A percentile compares a stretch with the other conserved stretches of the same genome.
phyloP scores from a whole-genome alignment of 1,140 invertebrate genomes.

The Caenorhabditis brenneri region DNA sequence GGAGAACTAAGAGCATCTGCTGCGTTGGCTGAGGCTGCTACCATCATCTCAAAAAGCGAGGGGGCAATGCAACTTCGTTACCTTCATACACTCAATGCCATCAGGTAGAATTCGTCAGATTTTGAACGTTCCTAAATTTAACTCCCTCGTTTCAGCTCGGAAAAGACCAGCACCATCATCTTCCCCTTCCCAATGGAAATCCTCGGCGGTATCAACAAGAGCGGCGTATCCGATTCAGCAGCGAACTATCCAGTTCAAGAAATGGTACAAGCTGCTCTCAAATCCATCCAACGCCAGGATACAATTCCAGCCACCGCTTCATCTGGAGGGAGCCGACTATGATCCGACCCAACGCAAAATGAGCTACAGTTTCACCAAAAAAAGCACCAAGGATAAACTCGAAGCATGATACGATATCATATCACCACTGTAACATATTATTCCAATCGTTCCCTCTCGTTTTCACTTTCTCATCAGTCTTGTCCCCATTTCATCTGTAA shows the following conservation, averaged over 20 bases:
- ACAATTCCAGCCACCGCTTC: slow-evolving; percentile 13
- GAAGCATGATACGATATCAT: neutral
- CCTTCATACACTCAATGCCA: slow-evolving; percentile 71
- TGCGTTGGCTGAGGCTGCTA: slow-evolving; percentile 52
- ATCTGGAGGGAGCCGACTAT: neutral
- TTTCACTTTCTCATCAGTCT: too few relatives aligned
- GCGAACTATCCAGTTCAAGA: slow-evolving; percentile 18
- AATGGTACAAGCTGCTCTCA: slow-evolving; percentile 3
- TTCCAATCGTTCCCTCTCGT: too few relatives aligned
- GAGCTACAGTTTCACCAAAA: slow-evolving; percentile 15
- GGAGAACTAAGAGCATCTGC: slow-evolving; percentile 80
- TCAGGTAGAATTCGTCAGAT: slow-evolving; percentile 63
- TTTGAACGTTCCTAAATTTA: neutral
- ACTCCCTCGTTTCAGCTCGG: neutral
- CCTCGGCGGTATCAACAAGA: slow-evolving; percentile 68
- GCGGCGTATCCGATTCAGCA: too few relatives aligned
- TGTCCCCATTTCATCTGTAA: too few relatives aligned
- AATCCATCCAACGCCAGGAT: slow-evolving; percentile 9
- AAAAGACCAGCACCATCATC: slow-evolving; percentile 72
- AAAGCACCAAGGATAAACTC: neutral
- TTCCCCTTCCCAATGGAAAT: slow-evolving; percentile 71
- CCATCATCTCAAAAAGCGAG: slow-evolving; percentile 75
- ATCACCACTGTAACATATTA: neutral
- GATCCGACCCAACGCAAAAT: neutral
- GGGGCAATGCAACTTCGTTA: slow-evolving; percentile 72